phyloP scores from a whole-genome alignment of 1,140 invertebrate genomes.

The Phthorimaea operculella region DNA sequence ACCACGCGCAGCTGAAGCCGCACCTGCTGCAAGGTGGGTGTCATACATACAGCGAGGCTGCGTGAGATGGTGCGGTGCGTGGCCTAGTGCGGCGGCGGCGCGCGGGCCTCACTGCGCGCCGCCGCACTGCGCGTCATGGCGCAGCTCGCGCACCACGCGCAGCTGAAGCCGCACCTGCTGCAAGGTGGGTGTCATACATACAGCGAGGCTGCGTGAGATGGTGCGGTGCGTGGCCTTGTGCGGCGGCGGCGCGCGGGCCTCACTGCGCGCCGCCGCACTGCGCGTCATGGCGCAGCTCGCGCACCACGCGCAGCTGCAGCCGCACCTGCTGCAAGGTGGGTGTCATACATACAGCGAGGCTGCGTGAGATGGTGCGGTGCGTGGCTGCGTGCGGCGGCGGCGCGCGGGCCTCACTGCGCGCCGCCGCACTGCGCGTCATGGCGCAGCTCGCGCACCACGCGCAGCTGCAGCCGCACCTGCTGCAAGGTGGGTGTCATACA shows the following conservation, averaged over 20 bases:
- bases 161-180: conserved; percentile 40
- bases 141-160: conserved; percentile 33
- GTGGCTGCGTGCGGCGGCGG: no score
- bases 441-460: conserved; percentile 34
- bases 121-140: conserved; percentile 34
- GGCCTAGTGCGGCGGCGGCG: conserved; percentile 16
- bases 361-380: no score
- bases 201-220: conserved; percentile 13
- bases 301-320: conserved; percentile 36
- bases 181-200: conserved; percentile 35
- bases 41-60: background rate
- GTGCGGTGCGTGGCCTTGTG: conserved; percentile 24
- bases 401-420: conserved; percentile 22
- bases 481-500: conserved; percentile 35
- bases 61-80: conserved; percentile 23
- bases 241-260: conserved; percentile 14
- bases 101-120: conserved; percentile 31
- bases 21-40: conserved; percentile 44
- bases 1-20: conserved; percentile 39
- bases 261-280: conserved; percentile 40
- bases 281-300: conserved; percentile 33
- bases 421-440: conserved; percentile 32
- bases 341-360: background rate
- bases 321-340: conserved; percentile 45
- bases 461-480: conserved; percentile 41